Evolutionary conservation across 1,140 invertebrate genomes (phyloP), one percentile per base, ranked within the genome.

Genomic region (Gryon sp.): DNA sequence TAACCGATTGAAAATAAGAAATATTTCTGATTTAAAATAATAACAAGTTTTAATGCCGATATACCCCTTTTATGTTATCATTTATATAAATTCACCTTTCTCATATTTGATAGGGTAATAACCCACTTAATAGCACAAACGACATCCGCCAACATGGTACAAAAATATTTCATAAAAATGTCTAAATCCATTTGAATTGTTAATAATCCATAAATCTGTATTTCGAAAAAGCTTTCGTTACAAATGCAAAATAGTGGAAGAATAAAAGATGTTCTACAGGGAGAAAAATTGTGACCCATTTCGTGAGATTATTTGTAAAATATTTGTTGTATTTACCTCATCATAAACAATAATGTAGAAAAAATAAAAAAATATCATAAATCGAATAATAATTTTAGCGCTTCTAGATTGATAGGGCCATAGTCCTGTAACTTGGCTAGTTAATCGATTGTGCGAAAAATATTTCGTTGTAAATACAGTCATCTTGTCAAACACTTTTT

Each of bases 361-460:
- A 36, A 36, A 36, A 12, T 36, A 36, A 2, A 36, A 1, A 36
- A 36, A 36, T 11, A 36, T 36, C 14, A 36, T 36, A 5, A 12
- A 2, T 12, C 32, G 5, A 1, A 12, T 6, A 2, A 12, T 36
- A 12, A 9, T 15, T 36, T 12, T 36, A 2, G 14, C 12, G 1
- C 5, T 2, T 12, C 14, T 36, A 2, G 32, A 36, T 12, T 36
- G 32, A 15, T 7, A 36, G 2, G 32, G 32, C 32, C 32, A 36
- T 36, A 12, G 32, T 6, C 32, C 32, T 5, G 14, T 36, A 9
- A 36, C 9, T 1, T 7, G n/a, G 26, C 8, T n/a, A 1, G 24
- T 45, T 45, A 45, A 19, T 15, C 24, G n/a, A 22, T 24, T 45
- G 26, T 34, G 36, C n/a, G 22, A 46, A 30, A 45, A 68, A 55